Evolutionary conservation across 2,888 invertebrate genomes (phyloP).

Genomic region (Dioctria rufipes): DNA sequence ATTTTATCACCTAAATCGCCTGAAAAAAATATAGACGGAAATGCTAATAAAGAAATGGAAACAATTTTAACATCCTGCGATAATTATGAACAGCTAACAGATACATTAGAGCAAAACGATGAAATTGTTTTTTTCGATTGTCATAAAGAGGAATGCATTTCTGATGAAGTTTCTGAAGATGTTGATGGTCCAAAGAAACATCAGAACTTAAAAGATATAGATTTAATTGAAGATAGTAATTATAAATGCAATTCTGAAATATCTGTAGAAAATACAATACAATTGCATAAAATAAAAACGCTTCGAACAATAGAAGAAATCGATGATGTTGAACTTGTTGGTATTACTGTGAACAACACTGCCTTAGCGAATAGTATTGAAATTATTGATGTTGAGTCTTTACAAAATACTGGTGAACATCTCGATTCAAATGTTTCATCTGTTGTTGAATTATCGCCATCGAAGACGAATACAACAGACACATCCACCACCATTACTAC

Average conservation of each 20-base stretch:
- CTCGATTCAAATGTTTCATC: background rate
- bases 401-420: constrained; percentile 61
- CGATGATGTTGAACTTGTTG: constrained; percentile 6
- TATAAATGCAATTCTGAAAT: background rate
- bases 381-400: constrained; percentile 8
- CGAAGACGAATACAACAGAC: constrained; percentile 58
- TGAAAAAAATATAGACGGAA: no score
- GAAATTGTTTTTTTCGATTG: no score
- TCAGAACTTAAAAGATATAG: background rate
- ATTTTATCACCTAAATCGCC: no score
- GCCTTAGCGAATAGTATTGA: constrained; percentile 44
- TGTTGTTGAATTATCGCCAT: constrained; percentile 61
- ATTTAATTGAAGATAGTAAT: background rate
- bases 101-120: no score
- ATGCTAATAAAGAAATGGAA: no score
- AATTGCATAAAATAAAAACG: background rate
- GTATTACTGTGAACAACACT: background rate
- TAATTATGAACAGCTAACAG: no score
- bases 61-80: no score
- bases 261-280: background rate
- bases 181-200: background rate
- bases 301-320: background rate
- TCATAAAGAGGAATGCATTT: no score
- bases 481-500: constrained; percentile 54
- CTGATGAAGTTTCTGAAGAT: no score